phyloP scores from a whole-genome alignment of 2,888 invertebrate species.

The Drosophila anceps region DNA sequence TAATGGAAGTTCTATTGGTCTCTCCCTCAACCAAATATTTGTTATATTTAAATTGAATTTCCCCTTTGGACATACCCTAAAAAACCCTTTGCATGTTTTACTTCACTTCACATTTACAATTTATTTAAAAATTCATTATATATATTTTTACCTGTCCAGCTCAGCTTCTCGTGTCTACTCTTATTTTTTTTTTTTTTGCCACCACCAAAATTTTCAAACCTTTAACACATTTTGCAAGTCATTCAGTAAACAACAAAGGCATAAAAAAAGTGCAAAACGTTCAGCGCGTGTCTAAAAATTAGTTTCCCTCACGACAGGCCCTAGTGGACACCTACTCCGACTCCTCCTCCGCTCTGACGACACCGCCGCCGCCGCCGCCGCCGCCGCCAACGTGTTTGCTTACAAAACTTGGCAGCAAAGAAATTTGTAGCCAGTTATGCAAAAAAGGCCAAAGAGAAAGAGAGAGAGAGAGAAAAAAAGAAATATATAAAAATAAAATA shows the following conservation, averaged over 20 bases:
- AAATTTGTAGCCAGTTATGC: conserved; percentile 77
- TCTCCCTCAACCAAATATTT: neutral
- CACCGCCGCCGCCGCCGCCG: neutral
- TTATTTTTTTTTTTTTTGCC: neutral
- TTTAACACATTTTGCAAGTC: conserved; percentile 56
- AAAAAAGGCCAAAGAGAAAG: conserved; percentile 61
- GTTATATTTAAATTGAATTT: neutral
- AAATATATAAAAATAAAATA: conserved; percentile 10
- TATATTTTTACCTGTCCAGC: neutral
- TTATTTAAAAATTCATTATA: conserved; percentile 12
- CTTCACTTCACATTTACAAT: conserved; percentile 39
- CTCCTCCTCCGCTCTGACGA: neutral
- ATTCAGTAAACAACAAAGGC: conserved; percentile 46
- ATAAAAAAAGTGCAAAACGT: conserved; percentile 44
- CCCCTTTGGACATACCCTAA: neutral
- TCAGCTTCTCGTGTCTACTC: neutral
- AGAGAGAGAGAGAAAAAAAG: conserved; percentile 7
- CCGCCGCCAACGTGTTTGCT: conserved; percentile 32
- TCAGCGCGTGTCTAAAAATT: conserved; percentile 76
- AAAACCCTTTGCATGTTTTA: conserved; percentile 20
- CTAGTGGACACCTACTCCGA: conserved; percentile 30
- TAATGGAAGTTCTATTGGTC: too few relatives aligned
- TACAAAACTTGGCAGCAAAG: conserved; percentile 52
- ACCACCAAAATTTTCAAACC: conserved; percentile 36
- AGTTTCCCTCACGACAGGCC: conserved; percentile 66